Conservation (phyloP, 2,797 vertebrate species). For the Synanceia verrucosa region DNA sequence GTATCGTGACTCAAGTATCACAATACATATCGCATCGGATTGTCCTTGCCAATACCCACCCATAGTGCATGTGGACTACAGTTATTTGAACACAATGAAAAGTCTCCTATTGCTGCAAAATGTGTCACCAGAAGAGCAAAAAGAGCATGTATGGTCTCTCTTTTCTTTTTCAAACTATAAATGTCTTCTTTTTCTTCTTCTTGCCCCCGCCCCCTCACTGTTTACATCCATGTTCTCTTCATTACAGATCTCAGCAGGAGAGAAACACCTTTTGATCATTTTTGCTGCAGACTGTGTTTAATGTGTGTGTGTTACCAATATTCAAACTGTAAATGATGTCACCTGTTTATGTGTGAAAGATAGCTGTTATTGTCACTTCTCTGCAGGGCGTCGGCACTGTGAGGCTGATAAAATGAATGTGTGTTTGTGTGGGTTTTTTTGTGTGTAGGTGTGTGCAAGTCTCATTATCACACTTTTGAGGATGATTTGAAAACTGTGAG, state of each 20-base stretch:
- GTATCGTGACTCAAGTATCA: too few species aligned
- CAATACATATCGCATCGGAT: too few species aligned
- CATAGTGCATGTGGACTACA: not conserved
- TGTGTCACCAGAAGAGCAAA: not conserved
- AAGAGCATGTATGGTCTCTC: not conserved
- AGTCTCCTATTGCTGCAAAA: not conserved
- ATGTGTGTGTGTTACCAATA: slow-evolving; percentile 18
- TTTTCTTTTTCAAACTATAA: slow-evolving; percentile 6
- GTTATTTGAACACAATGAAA: not conserved
- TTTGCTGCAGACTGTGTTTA: not conserved
- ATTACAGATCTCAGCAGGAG: slow-evolving; percentile 46
- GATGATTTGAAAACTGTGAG: slow-evolving; percentile 2
- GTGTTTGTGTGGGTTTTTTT: not conserved
- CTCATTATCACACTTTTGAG: slow-evolving; percentile 16
- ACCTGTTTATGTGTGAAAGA: slow-evolving; percentile 25
- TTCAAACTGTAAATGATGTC: not conserved
- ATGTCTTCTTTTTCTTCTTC: not conserved
- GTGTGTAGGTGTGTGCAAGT: not conserved
- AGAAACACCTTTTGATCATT: slow-evolving; percentile 36
- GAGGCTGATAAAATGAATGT: slow-evolving; percentile 28
- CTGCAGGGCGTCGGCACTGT: slow-evolving; percentile 34
- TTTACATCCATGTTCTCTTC: slow-evolving; percentile 29
- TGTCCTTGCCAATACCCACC: too few species aligned
- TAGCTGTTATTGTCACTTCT: slow-evolving; percentile 17
- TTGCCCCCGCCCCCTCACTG: not conserved